Evolutionary conservation across 2,888 invertebrate species (phyloP).

Genomic region (Vannuccia rotundouncinata): DNA sequence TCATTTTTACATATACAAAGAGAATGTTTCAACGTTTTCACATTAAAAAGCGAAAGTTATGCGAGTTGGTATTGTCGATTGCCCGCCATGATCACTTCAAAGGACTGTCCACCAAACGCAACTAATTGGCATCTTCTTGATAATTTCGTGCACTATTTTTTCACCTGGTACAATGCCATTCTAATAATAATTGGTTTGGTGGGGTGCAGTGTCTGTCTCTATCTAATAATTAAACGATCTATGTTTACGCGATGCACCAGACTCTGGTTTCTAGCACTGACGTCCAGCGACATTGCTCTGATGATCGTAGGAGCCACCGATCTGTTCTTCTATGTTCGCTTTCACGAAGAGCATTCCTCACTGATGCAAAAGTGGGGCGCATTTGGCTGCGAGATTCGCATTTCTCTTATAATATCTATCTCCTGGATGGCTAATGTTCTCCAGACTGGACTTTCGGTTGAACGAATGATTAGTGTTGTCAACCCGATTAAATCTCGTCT

Average conservation of each 20-base stretch:
- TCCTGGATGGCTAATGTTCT: constrained; percentile 32
- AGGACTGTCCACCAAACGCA: background rate
- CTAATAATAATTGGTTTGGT: background rate
- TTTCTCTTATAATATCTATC: constrained; percentile 15
- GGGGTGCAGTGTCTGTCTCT: background rate
- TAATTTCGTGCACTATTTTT: constrained; percentile 12
- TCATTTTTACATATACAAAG: too few relatives aligned
- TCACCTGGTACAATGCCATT: constrained; percentile 9
- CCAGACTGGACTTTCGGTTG: constrained; percentile 36
- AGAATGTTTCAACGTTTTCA: too few relatives aligned
- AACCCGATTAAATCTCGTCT: constrained; percentile 24
- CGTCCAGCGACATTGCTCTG: constrained; percentile 25
- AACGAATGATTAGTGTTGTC: constrained; percentile 34
- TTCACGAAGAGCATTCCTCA: background rate
- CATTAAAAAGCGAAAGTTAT: too few relatives aligned
- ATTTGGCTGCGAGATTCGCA: constrained; percentile 30
- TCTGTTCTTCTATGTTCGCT: constrained; percentile 27
- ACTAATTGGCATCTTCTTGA: background rate
- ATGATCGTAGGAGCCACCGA: constrained; percentile 29
- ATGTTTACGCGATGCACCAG: constrained; percentile 24
- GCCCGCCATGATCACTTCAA: background rate
- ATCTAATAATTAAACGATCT: background rate
- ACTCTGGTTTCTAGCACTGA: constrained; percentile 33
- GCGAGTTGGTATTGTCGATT: too few relatives aligned
- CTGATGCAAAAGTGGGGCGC: background rate